Conservation (phyloP, 2,113 vertebrate species). For the Calyptomena viridis region DNA sequence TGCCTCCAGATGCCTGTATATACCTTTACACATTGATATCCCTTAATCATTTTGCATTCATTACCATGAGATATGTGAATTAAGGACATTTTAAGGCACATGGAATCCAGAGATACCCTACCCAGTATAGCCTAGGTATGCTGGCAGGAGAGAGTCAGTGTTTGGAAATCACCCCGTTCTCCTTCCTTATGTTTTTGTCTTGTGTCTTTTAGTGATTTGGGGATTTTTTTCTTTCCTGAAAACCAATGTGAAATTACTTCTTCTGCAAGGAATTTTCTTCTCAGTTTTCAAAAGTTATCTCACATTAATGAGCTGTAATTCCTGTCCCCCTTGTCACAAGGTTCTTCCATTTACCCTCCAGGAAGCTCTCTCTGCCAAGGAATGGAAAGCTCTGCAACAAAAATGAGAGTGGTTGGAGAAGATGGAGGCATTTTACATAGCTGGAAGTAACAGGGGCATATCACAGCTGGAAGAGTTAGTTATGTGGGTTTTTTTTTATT, state of each 20-base stretch:
- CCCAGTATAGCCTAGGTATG: background rate
- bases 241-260: background rate
- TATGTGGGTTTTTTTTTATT: background rate
- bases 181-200: background rate
- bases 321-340: background rate
- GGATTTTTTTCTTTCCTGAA: background rate
- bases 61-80: fast-evolving
- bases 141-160: background rate
- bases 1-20: background rate
- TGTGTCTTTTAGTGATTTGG: background rate
- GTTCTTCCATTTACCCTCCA: background rate
- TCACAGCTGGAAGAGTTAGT: background rate
- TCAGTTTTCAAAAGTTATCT: background rate
- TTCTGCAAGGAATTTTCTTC: background rate
- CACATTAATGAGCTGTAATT: background rate
- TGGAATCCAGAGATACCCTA: background rate
- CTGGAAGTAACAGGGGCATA: background rate
- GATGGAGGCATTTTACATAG: background rate
- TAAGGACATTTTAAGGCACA: background rate
- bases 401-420: background rate
- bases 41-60: background rate
- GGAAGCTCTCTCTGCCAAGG: background rate
- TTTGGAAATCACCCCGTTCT: background rate
- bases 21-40: background rate
- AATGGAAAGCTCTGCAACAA: background rate